Percentiles rank a stretch among this genome's conserved stretches.
Conservation (phyloP, 1,140 invertebrate species). For the Drosophila micromelanica region DNA sequence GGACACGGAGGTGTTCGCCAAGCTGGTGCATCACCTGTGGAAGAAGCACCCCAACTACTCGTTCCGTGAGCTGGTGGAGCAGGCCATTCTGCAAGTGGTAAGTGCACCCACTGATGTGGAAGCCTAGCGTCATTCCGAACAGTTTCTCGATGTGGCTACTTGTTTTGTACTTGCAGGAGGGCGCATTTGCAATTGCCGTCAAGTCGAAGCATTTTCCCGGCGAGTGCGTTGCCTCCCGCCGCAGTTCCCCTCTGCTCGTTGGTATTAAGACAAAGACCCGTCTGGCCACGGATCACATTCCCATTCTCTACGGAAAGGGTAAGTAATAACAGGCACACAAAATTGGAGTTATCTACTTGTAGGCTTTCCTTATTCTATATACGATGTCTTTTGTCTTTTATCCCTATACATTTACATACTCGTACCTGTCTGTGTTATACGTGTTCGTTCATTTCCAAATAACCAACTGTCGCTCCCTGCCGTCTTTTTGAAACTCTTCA, state of each 20-base stretch:
- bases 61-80: constrained; percentile 98
- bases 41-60: constrained; percentile 94
- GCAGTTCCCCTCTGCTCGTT: constrained; percentile 98
- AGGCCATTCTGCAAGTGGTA: constrained; percentile 95
- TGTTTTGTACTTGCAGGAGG: constrained; percentile 88
- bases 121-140: not conserved
- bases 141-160: not conserved
- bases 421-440: constrained; percentile 46
- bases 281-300: constrained; percentile 97
- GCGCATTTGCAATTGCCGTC: constrained; percentile 98
- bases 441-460: constrained; percentile 29
- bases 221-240: constrained; percentile 97
- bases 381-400: constrained; percentile 15
- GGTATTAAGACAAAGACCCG: constrained; percentile 98
- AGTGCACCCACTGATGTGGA: constrained; percentile 3
- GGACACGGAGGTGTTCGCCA: constrained; percentile 99
- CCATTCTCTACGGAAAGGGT: constrained; percentile 93
- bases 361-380: constrained; percentile 1
- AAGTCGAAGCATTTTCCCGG: constrained; percentile 98
- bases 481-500: constrained; percentile 26
- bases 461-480: constrained; percentile 39
- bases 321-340: constrained; percentile 8
- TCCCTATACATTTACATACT: constrained; percentile 12
- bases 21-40: constrained; percentile 97
- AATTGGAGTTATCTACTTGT: not conserved